Percentiles rank a stretch among this genome's conserved stretches.
Evolutionary conservation across 2,797 vertebrate genomes (phyloP).

Genomic region (Acomys russatus): DNA sequence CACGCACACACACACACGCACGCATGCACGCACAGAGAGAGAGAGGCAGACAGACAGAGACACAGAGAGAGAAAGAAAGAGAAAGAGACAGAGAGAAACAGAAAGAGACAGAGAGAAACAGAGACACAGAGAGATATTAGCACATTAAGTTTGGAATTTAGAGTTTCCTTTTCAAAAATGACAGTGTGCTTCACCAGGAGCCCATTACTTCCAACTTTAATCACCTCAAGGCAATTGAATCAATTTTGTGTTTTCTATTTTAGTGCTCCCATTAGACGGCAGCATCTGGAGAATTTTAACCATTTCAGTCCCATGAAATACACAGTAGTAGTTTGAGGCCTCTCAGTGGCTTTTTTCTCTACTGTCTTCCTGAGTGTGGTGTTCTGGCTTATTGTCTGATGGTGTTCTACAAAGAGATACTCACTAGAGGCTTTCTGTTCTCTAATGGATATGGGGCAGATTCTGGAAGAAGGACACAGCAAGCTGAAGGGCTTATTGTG

Average conservation of each 20-base stretch:
- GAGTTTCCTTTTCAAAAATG: constrained; percentile 69
- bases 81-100: constrained; percentile 62
- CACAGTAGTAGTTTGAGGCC: constrained; percentile 69
- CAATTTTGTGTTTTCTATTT: constrained; percentile 83
- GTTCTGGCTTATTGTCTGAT: neutral
- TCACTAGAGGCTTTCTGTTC: neutral
- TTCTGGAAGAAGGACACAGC: neutral
- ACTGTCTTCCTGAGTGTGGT: constrained; percentile 2
- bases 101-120: constrained; percentile 60
- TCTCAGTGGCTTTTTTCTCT: neutral
- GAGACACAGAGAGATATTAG: constrained; percentile 50
- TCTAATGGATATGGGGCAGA: neutral
- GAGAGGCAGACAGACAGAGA: too few species aligned
- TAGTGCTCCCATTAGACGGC: constrained; percentile 79
- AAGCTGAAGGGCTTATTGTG: neutral
- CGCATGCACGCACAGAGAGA: constrained; percentile 67
- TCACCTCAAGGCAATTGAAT: constrained; percentile 82
- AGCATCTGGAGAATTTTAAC: constrained; percentile 85
- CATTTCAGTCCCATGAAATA: constrained; percentile 73
- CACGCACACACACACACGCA: too few species aligned
- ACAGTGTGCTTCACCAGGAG: constrained; percentile 62
- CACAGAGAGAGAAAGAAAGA: too few species aligned
- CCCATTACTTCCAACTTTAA: constrained; percentile 76
- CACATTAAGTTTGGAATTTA: constrained; percentile 71
- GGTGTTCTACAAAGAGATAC: neutral